Evolutionary conservation across 2,888 invertebrate genomes (phyloP), one percentile per base, ranked within the genome.

Genomic region (Eristalis arbustorum): DNA sequence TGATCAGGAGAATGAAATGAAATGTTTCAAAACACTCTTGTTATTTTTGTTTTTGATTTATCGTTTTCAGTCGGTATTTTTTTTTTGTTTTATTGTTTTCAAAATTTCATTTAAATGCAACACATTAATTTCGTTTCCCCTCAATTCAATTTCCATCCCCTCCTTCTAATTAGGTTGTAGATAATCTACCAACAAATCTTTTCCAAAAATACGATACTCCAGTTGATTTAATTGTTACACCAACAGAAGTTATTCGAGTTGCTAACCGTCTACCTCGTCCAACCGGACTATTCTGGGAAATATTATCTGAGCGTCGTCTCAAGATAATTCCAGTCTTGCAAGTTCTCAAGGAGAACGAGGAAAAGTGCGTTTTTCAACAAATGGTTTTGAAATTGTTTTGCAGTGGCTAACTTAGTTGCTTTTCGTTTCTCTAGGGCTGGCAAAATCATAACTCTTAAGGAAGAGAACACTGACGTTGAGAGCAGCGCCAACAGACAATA

Each of bases 211-310:
- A 97, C 90, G 98, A 98, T 93, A 95, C 97, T 25, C 96, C 97
- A 68, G 96, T 98, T 69, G 98, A 98, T 92, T 95, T 96, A 89
- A 98, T 98, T 90, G 94, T 97, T 89, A 98, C 98, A 10, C 97
- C 97, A 37, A 96, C 96, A 13, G 95, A 96, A 93, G 95, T 96
- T 88, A 95, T 96, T 89, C 91, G 94, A 88, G 94, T 96, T 74
- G 91, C 93, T 71, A 94, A 94, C 71, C 94, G 93, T 85, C 92
- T 94, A 88, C 93, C 94, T 42, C 95, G 96, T 89, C 97, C 97
- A 1, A 91, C 92, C 49, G 96, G 96, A n/a, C 95, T 98, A 56
- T 94, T 96, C 90, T 98, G 98, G 98, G 95, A 96, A 89, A 91
- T 96, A 88, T 93, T 97, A 73, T 96, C 96, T 37, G 94, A 95